These are phyloP conservation scores for Dendrophyllia cribrosa DNA, from an alignment of 64 coral and sea anemone species.

Conservation along the genomic window DNA sequence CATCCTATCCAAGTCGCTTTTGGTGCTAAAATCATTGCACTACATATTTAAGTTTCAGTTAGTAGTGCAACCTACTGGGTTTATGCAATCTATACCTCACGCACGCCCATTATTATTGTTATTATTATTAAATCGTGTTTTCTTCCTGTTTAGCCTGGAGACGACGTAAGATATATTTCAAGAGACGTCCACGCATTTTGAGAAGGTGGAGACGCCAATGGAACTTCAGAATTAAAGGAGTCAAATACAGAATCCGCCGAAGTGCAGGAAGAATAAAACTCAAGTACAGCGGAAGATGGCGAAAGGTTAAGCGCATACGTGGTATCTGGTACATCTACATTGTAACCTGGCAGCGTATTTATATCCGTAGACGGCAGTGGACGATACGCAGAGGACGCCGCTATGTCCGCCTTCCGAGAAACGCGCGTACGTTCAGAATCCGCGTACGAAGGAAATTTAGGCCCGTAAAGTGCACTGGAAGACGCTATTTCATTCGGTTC, in stretches of 20 bases:
- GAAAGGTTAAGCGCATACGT: not conserved
- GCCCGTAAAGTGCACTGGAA: not conserved
- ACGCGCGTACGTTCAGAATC: not conserved
- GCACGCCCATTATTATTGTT: not conserved
- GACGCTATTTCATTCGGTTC: not conserved
- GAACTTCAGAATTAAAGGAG: not conserved
- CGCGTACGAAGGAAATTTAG: not conserved
- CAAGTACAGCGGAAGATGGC: not conserved
- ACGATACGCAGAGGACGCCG: not conserved
- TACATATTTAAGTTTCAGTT: no score
- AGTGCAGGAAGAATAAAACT: not conserved
- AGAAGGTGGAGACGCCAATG: not conserved
- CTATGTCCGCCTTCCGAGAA: not conserved
- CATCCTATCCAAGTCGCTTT: no score
- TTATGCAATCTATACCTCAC: no score
- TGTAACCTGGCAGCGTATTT: slow-evolving; percentile 2
- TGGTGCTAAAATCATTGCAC: no score
- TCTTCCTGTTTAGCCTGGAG: not conserved
- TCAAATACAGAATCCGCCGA: not conserved
- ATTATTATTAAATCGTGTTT: not conserved
- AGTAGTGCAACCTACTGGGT: no score
- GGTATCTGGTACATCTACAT: not conserved
- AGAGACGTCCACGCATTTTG: not conserved
- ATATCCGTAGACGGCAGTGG: not conserved
- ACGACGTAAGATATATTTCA: slow-evolving; percentile 8